Conservation (phyloP, 2,888 invertebrate genomes). For the Pollenia amentaria region DNA sequence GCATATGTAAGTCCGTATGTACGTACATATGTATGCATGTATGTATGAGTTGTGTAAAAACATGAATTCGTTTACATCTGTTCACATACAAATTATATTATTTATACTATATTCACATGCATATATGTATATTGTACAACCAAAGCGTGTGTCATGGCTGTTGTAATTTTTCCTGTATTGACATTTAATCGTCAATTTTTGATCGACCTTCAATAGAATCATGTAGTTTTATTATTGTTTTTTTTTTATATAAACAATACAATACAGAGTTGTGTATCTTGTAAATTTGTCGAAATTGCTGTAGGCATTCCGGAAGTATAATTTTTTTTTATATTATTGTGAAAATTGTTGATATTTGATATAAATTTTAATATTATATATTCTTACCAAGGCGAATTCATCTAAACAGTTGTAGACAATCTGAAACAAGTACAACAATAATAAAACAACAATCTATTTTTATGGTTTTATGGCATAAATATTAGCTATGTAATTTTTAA, state of each 20-base stretch:
- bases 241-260: slow-evolving; percentile 13
- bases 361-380: no score
- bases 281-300: background rate
- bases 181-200: slow-evolving; percentile 32
- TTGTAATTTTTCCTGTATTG: background rate
- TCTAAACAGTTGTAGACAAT: no score
- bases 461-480: no score
- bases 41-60: no score
- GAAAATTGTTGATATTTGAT: background rate
- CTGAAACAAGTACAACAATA: no score
- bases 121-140: background rate
- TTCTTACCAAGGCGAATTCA: no score
- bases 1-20: background rate
- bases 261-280: background rate
- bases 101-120: no score
- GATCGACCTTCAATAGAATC: background rate
- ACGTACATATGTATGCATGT: background rate
- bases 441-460: no score
- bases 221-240: background rate
- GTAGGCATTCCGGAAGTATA: no score
- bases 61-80: background rate
- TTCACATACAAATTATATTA: background rate
- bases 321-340: background rate
- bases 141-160: background rate
- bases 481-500: no score